Evolutionary conservation across 2,888 invertebrate genomes (phyloP).

Genomic region (Epinotia ramella): DNA sequence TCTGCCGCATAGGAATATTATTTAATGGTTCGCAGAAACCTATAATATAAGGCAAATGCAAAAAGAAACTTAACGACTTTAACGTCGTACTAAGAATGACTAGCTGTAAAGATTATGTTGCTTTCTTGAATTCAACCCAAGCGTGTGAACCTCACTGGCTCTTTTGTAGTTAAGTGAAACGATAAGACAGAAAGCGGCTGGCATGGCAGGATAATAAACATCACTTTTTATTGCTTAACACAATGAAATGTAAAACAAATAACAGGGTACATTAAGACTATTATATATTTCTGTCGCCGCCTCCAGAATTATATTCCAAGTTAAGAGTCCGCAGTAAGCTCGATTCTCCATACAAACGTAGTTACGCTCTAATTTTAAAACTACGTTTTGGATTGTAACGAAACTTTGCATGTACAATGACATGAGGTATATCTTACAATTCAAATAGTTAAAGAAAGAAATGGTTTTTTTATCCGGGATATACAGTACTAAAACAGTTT

Average conservation of each 20-base stretch:
- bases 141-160: conserved; percentile 6
- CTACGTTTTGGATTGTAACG: too few relatives aligned
- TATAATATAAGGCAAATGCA: neutral
- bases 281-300: neutral
- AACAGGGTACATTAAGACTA: neutral
- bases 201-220: conserved; percentile 11
- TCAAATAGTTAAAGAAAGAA: neutral
- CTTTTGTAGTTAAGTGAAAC: conserved; percentile 8
- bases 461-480: too few relatives aligned
- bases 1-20: neutral
- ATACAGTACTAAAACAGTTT: too few relatives aligned
- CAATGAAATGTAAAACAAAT: conserved; percentile 11
- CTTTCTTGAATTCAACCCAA: neutral
- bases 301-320: neutral
- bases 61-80: conserved; percentile 1
- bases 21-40: neutral
- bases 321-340: too few relatives aligned
- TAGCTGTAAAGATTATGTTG: conserved; percentile 22
- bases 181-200: neutral
- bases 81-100: conserved; percentile 9
- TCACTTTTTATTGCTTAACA: conserved; percentile 25
- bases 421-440: too few relatives aligned
- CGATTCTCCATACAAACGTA: too few relatives aligned
- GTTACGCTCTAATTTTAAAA: too few relatives aligned
- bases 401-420: too few relatives aligned